Evolutionary conservation across 2,888 invertebrate species (phyloP), one percentile per base, ranked within the genome.

Genomic region (Stictocephala bisonia): DNA sequence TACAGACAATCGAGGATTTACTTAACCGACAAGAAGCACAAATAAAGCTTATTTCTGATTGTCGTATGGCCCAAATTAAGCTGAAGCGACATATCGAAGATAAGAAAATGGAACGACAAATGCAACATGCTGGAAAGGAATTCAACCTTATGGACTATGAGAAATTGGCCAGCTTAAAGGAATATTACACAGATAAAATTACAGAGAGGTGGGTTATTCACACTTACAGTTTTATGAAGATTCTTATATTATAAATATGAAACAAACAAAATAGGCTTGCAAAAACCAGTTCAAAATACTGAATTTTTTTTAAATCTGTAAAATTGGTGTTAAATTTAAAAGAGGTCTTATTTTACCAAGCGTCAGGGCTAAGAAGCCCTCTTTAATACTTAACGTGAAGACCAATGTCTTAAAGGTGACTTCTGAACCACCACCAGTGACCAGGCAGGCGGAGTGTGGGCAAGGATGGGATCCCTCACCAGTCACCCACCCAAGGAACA

Each of bases 131-230:
- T 35, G 60, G 60, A 1, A 40, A 20, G 13, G 64, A 64, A 3
- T 64, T 64, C 11, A 64, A 35, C 13, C 44, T 64, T 26, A 64
- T 64, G 64, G 64, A 64, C 22, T 64, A 64, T 44, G 64, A 64
- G n/a, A 64, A 64, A 27, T 44, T 64, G 20, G 13, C 64, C 1
- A 64, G 64, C 27, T 44, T 64, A 2, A 64, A 64, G 15, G 64
- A 64, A 15, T 64, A 64, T 26, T 64, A 64, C 44, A 64, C 64
- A n/a, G 64, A 64, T n/a, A 64, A 64, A 44, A 64, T 64, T 15
- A 64, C 64, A 15, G 64, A 64, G 24, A 64, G 64, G 64, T 64
- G 2, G 3, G 56, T 15, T 27, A 31, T 13, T 48, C 22, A 7
- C 22, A 22, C 48, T 48, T 48, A 2, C 48, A 44, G n/a, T 18